Evolutionary conservation across 2,888 invertebrate genomes (phyloP), one percentile per base, ranked within the genome.

Genomic region (Tanypteryx hageni): DNA sequence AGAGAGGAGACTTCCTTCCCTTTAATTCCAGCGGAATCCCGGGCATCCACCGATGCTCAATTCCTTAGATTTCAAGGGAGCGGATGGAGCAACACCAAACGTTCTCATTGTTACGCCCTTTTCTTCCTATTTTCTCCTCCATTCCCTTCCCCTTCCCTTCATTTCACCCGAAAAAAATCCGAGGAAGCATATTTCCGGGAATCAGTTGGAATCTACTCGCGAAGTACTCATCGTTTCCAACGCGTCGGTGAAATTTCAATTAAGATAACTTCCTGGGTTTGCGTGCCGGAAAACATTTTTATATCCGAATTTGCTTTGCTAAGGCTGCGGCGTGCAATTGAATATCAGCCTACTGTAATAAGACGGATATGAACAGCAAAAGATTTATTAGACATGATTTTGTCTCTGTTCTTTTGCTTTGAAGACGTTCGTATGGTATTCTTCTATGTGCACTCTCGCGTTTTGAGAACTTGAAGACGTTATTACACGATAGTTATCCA

Each of bases 371-470:
- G 68, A n/a, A 68, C 18, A 22, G 27, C 27, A 22, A 76, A n/a
- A 76, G 76, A 76, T 76, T 76, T 22, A 76, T 76, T 76, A 76
- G 22, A 13, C 76, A 27, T 27, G 13, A 76, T 76, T 76, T 76
- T 22, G 22, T 76, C 76, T n/a, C 22, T 22, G n/a, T 22, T 7
- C 27, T 76, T 13, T 76, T 22, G 76, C 27, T 27, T 44, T 44
- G 44, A 44, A 44, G 44, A 44, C 44, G 44, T 5, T 44, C 44
- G 1, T 44, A 44, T 44, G 44, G 44, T 44, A 44, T 1, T 44
- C 44, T 44, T 44, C 44, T 44, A 5, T 3, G 5, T 5, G 44
- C n/a, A n/a, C n/a, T n/a, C n/a, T n/a, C 44, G 1, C 44, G 44
- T 44, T 44, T 44, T 44, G 5, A 44, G 5, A 44, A 44, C 1